A percentile compares a stretch with the other conserved stretches of the same genome.
Conservation (phyloP, 1,140 invertebrate species). For the Anoplolepis gracilipes region DNA sequence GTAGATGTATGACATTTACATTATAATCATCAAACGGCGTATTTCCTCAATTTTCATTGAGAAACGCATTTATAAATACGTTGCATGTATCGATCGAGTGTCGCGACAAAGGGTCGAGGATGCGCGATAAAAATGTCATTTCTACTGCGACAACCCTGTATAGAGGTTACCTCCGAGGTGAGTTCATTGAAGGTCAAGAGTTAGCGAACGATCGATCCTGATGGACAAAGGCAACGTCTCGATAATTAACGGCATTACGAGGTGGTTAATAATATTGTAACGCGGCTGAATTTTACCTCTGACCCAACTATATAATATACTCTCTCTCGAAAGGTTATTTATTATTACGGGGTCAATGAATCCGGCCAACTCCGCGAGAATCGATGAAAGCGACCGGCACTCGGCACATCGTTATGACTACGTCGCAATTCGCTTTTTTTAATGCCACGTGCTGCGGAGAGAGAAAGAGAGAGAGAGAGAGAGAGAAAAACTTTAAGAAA, state of each 20-base stretch:
- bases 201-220: conserved; percentile 48
- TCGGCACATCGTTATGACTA: not conserved
- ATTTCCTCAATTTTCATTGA: conserved; percentile 53
- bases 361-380: not conserved
- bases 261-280: conserved; percentile 19
- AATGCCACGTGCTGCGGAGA: not conserved
- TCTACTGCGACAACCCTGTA: not conserved
- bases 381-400: conserved; percentile 8
- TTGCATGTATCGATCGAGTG: not conserved
- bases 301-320: conserved; percentile 23
- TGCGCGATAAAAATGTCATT: conserved; percentile 32
- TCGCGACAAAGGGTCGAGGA: conserved; percentile 35
- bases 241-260: conserved; percentile 33
- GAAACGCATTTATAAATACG: conserved; percentile 47
- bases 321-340: conserved; percentile 23
- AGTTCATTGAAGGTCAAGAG: conserved; percentile 38
- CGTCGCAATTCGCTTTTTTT: not conserved
- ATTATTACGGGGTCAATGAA: conserved; percentile 60
- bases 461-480: too few relatives aligned
- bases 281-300: conserved; percentile 35
- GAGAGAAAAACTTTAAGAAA: not conserved
- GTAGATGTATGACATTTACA: not conserved
- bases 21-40: not conserved
- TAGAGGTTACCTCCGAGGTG: not conserved
- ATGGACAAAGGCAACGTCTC: conserved; percentile 27